Percentiles rank a stretch among this genome's conserved stretches.
Evolutionary conservation across 1,140 invertebrate species (phyloP).

Genomic region (Alviniconcha marisindica): DNA sequence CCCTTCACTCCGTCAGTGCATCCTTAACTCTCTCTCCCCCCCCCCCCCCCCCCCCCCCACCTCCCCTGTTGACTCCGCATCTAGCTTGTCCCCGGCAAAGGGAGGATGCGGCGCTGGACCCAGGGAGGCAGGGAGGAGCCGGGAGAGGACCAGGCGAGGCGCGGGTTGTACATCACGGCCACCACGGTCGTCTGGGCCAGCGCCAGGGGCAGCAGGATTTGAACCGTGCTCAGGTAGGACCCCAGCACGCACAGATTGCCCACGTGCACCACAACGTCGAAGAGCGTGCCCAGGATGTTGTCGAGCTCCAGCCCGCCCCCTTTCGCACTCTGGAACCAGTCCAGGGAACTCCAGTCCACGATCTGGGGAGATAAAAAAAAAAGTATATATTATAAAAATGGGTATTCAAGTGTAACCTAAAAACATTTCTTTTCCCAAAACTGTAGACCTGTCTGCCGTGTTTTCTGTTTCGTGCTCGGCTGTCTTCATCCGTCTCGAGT

Average conservation of each 20-base stretch:
- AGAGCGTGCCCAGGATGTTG: conserved; percentile 62
- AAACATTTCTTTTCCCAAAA: too few relatives aligned
- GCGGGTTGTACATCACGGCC: conserved; percentile 56
- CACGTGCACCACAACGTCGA: conserved; percentile 64
- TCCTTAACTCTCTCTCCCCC: too few relatives aligned
- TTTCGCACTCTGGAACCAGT: conserved; percentile 58
- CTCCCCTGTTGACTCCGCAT: too few relatives aligned
- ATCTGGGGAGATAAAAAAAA: too few relatives aligned
- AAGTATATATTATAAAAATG: too few relatives aligned
- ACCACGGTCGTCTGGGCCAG: conserved; percentile 47
- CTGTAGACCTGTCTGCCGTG: too few relatives aligned
- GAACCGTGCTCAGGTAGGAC: conserved; percentile 50
- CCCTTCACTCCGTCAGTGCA: background rate
- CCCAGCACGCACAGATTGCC: conserved; percentile 56
- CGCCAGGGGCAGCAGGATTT: conserved; percentile 50
- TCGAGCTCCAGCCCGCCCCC: conserved; percentile 54
- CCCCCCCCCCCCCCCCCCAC: too few relatives aligned
- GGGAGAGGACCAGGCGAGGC: conserved; percentile 64
- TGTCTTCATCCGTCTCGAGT: too few relatives aligned
- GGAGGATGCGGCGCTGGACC: conserved; percentile 56
- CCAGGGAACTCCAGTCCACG: conserved; percentile 70
- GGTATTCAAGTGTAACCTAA: too few relatives aligned
- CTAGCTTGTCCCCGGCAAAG: too few relatives aligned
- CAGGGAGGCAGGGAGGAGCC: conserved; percentile 53
- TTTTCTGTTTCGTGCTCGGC: too few relatives aligned